Evolutionary conservation across 2,888 invertebrate genomes (phyloP).

Genomic region (Tetranychus truncatus): DNA sequence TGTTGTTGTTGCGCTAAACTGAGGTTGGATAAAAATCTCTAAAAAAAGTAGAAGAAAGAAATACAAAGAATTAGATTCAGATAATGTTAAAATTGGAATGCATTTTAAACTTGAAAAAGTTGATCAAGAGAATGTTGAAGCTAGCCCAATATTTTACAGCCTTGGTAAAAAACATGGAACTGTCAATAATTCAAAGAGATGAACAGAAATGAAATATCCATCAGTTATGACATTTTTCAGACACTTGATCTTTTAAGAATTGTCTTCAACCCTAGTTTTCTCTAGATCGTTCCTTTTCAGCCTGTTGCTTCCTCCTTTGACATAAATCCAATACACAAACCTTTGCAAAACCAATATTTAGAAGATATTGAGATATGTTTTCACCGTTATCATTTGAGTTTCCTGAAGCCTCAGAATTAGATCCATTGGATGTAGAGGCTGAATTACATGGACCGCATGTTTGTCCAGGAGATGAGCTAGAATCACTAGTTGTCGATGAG

Average conservation of each 20-base stretch:
- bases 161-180: background rate
- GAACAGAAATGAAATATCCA: background rate
- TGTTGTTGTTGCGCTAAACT: conserved; percentile 46
- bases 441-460: background rate
- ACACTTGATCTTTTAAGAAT: too few relatives aligned
- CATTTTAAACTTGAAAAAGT: too few relatives aligned
- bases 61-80: background rate
- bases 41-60: background rate
- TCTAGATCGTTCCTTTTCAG: too few relatives aligned
- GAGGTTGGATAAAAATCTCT: conserved; percentile 7
- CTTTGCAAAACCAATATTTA: conserved; percentile 9
- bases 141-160: too few relatives aligned
- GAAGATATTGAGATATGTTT: conserved; percentile 1
- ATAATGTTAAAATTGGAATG: background rate
- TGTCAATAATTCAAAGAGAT: background rate
- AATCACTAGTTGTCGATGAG: conserved; percentile 11
- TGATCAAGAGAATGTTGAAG: too few relatives aligned
- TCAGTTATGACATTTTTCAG: too few relatives aligned
- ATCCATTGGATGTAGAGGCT: background rate
- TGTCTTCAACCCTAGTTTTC: too few relatives aligned
- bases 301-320: background rate
- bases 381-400: background rate
- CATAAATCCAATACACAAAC: background rate
- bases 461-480: conserved; percentile 11
- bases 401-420: background rate